Evolutionary conservation across 2,888 invertebrate genomes (phyloP).

Genomic region (Polymixis lichenea): DNA sequence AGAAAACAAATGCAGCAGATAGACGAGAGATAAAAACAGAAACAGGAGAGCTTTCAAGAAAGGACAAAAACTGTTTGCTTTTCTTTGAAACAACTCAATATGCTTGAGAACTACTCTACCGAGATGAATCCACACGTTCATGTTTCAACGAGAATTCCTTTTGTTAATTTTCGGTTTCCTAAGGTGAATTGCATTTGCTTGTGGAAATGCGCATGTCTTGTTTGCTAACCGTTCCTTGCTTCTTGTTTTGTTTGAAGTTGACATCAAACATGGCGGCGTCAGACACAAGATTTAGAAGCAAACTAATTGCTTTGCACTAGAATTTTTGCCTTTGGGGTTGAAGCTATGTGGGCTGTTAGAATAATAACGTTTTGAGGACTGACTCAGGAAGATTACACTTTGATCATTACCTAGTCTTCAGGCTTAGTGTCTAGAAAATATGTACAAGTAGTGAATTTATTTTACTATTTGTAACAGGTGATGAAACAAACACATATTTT

Average conservation of each 20-base stretch:
- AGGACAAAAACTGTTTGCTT: slow-evolving; percentile 9
- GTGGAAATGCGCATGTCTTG: slow-evolving; percentile 31
- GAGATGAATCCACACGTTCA: slow-evolving; percentile 10
- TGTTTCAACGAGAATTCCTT: slow-evolving; percentile 13
- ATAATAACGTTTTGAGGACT: not conserved
- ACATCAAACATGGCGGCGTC: slow-evolving; percentile 20
- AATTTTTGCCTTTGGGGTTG: not conserved
- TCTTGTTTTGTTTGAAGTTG: slow-evolving; percentile 33
- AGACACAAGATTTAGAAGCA: slow-evolving; percentile 9
- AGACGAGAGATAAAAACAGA: not conserved
- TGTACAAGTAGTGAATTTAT: not conserved
- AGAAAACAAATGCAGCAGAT: slow-evolving; percentile 6
- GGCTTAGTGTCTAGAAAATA: not conserved
- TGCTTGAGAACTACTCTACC: slow-evolving; percentile 14
- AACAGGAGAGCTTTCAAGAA: not conserved
- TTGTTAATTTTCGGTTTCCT: slow-evolving; percentile 26
- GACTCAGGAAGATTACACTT: not conserved
- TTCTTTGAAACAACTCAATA: slow-evolving; percentile 7
- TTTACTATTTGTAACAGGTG: not conserved
- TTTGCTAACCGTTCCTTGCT: slow-evolving; percentile 16
- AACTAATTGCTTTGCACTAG: slow-evolving; percentile 43
- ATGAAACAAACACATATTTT: not conserved
- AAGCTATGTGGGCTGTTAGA: not conserved
- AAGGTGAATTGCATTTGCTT: slow-evolving; percentile 16
- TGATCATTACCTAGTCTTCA: not conserved